Evolutionary conservation across 2,113 vertebrate species (phyloP), one percentile per base, ranked within the genome.

Genomic region (Sphaerodactylus townsendi): DNA sequence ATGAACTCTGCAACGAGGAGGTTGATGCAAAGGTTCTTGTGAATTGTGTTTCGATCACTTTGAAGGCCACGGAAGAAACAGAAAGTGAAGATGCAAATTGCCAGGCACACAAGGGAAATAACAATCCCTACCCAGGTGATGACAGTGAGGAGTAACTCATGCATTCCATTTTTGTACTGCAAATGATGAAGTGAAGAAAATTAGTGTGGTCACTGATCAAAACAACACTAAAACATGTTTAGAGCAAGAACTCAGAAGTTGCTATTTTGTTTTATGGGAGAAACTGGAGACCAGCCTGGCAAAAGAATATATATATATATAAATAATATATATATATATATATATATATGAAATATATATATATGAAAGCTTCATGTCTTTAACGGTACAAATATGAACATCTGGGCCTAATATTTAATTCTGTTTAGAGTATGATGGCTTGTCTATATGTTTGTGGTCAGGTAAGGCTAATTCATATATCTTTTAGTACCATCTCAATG

Each of bases 1-100:
- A 99, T 98, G 93, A 99, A 98, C 93, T 99, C 99, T 8, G 98
- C 98, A 86, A 99, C 97, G 95, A 99, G 99, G 93, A 99, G 96
- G 95, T 99, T 99, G 95, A 99, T 98, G 95, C 99, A 99, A 91
- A 99, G 94, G 93, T 99, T 99, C 96, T 99, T 99, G 97, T 99
- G 99, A 96, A 99, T 99, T 84, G 99, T 99, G 94, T 99, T 99
- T 86, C 98, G 98, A 92, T 99, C 99, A 46, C 98, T 99, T 95
- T 99, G 99, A 59, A 99, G 97, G 87, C 98, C 99, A 75, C 98
- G 97, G 97, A 99, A 99, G 94, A 99, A 99, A 96, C 98, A 99
- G 96, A 99, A 99, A 84, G 99, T 99, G 95, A 99, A 99, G 96
- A 99, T 98, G 97, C 98, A 98, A 95, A 99, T 97, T 89, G 96